phyloP scores from a whole-genome alignment of 2,113 vertebrate genomes.

The Condylura cristata region DNA sequence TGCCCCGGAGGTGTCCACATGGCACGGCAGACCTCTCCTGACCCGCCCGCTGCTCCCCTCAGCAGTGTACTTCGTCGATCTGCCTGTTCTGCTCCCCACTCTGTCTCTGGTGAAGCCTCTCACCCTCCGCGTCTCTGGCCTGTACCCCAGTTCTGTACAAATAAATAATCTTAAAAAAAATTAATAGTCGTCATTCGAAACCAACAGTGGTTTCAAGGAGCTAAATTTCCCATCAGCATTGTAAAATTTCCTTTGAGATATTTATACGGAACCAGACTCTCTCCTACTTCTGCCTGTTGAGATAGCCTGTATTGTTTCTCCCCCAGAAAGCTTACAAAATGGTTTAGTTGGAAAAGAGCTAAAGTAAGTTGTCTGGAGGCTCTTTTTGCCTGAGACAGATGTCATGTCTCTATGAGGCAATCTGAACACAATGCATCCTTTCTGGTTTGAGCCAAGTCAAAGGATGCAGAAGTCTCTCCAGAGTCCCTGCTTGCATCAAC shows the following conservation, averaged over 20 bases:
- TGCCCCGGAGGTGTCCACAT: too few relatives aligned
- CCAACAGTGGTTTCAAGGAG: not conserved
- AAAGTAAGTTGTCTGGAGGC: conserved; percentile 24
- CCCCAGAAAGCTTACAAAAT: conserved; percentile 42
- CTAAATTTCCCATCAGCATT: not conserved
- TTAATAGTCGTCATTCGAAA: not conserved
- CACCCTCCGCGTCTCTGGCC: too few relatives aligned
- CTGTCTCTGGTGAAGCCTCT: too few relatives aligned
- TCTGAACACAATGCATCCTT: conserved; percentile 17
- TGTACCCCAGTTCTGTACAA: too few relatives aligned
- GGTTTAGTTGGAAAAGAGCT: conserved; percentile 52
- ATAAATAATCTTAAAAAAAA: too few relatives aligned
- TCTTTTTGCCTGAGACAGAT: conserved; percentile 30
- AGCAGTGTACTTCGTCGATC: too few relatives aligned
- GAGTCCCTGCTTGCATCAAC: not conserved
- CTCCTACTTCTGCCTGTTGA: conserved; percentile 4
- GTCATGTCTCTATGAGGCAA: not conserved
- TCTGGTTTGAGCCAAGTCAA: not conserved
- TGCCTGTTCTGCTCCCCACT: too few relatives aligned
- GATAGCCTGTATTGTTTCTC: not conserved
- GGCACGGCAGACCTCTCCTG: too few relatives aligned
- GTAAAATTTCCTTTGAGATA: conserved; percentile 31
- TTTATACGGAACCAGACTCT: not conserved
- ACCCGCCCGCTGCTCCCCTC: too few relatives aligned
- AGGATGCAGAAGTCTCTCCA: not conserved